Conservation (phyloP, 37 sponge, comb jelly and placozoan genomes). For the Lycopodina hypogea region DNA sequence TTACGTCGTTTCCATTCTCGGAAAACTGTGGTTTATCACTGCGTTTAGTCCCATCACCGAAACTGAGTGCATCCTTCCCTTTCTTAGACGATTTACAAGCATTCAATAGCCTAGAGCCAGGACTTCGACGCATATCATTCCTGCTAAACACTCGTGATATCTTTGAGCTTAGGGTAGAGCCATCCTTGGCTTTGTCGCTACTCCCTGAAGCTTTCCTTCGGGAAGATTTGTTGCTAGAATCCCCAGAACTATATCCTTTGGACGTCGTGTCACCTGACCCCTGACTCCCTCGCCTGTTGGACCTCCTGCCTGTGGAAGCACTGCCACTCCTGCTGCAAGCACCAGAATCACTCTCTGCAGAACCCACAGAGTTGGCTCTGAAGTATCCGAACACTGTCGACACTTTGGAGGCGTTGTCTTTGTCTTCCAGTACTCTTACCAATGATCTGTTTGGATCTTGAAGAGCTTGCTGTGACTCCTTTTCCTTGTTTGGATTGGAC, state of each 20-base stretch:
- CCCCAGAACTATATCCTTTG: not conserved
- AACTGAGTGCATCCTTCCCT: not conserved
- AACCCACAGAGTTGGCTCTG: conserved; percentile 1
- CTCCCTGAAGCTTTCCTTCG: too few relatives aligned
- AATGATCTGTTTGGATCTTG: not conserved
- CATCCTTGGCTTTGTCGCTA: not conserved
- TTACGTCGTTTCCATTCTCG: not conserved
- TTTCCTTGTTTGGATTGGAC: not conserved
- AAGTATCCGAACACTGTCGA: not conserved
- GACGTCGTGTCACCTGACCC: not conserved
- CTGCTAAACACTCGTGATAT: not conserved
- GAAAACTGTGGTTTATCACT: not conserved
- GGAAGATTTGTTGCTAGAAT: not conserved
- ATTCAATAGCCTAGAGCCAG: not conserved
- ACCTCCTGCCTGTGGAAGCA: not conserved
- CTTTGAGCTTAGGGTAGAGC: not conserved
- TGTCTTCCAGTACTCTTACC: not conserved
- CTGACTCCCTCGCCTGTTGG: not conserved
- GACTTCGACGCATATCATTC: not conserved
- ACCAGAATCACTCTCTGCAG: conserved; percentile 10
- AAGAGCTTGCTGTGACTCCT: not conserved
- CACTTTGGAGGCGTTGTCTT: not conserved
- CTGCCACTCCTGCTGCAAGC: not conserved
- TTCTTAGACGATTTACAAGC: not conserved
- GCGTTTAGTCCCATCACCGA: not conserved